Evolutionary conservation across 1,140 invertebrate genomes (phyloP).

Genomic region (Vanessa tameamea): DNA sequence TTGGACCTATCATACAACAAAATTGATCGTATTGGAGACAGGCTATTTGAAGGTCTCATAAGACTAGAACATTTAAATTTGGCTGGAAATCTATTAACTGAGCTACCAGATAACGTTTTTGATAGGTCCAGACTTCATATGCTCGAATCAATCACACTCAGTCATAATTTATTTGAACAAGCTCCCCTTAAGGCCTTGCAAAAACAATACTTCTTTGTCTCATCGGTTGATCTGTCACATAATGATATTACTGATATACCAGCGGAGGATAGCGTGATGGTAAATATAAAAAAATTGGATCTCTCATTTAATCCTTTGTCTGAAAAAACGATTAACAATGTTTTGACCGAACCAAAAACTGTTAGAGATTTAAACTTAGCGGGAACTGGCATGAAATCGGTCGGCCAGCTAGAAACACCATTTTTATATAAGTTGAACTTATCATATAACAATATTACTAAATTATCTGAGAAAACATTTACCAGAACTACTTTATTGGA

Average conservation of each 20-base stretch:
- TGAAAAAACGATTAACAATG: constrained; percentile 85
- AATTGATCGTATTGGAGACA: constrained; percentile 87
- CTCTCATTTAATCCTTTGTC: constrained; percentile 92
- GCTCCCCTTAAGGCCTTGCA: constrained; percentile 90
- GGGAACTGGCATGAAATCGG: constrained; percentile 85
- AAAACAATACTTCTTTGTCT: constrained; percentile 90
- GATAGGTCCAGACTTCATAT: constrained; percentile 88
- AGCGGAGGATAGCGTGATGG: constrained; percentile 90
- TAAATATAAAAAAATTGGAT: constrained; percentile 93
- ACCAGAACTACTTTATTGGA: constrained; percentile 90
- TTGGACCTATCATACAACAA: constrained; percentile 89
- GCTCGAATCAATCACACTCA: constrained; percentile 90
- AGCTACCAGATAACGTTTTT: constrained; percentile 92
- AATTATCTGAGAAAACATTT: constrained; percentile 85
- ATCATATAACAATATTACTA: constrained; percentile 87
- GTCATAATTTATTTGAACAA: constrained; percentile 88
- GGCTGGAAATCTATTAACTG: constrained; percentile 86
- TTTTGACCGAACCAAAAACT: constrained; percentile 94
- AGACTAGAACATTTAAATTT: constrained; percentile 89
- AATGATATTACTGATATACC: constrained; percentile 90
- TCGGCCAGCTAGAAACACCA: constrained; percentile 90
- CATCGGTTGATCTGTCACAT: constrained; percentile 88
- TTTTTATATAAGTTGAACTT: constrained; percentile 92
- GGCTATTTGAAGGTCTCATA: constrained; percentile 90
- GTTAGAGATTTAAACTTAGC: constrained; percentile 90